Conservation (phyloP, 2,797 vertebrate species). For the Lepilemur ruficaudatus region DNA sequence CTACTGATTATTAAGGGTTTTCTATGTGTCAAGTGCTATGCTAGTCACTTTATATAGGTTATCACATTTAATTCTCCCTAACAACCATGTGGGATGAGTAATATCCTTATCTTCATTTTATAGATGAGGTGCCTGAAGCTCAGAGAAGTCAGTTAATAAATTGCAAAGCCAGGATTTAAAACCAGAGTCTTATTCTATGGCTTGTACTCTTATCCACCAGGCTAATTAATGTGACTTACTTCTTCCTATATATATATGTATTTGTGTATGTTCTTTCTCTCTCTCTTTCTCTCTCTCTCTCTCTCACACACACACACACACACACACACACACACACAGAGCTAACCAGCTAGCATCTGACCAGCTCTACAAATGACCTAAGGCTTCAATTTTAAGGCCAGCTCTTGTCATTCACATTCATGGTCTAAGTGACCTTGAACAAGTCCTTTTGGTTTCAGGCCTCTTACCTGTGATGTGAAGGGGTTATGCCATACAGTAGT, state of each 20-base stretch:
- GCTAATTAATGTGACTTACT: neutral
- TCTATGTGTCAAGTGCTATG: neutral
- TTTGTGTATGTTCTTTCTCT: neutral
- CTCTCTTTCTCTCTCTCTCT: neutral
- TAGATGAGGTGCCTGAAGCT: neutral
- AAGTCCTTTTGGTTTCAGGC: neutral
- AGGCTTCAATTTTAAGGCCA: neutral
- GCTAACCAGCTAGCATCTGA: neutral
- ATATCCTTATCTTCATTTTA: neutral
- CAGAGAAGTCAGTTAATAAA: slow-evolving; percentile 29
- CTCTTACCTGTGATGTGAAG: neutral
- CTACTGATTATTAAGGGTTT: neutral
- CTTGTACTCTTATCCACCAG: neutral
- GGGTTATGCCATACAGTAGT: neutral
- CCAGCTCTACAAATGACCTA: neutral
- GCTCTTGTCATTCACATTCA: neutral
- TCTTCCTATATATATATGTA: neutral
- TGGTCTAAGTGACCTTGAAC: neutral
- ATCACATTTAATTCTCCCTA: slow-evolving; percentile 15
- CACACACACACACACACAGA: neutral
- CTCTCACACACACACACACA: neutral
- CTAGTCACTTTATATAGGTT: neutral
- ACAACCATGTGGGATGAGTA: neutral
- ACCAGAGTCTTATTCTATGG: neutral
- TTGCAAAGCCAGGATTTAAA: slow-evolving; percentile 3